These are phyloP conservation scores for Thryonomys swinderianus DNA, from an alignment of 2,113 vertebrate species.

Conservation along the genomic window DNA sequence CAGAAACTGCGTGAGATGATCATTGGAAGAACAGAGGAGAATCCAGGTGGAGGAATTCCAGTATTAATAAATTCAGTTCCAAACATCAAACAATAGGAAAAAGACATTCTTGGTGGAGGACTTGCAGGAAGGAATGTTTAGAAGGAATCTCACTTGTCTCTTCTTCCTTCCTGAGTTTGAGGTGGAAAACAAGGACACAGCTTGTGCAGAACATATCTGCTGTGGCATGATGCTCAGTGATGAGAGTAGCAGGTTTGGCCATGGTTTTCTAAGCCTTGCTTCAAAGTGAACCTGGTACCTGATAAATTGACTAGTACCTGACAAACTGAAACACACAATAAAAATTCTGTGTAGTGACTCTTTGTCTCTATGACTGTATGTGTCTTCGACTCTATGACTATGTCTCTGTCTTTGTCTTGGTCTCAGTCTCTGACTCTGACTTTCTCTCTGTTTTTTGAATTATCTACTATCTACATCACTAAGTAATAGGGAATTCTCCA, in stretches of 20 bases:
- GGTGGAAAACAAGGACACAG: not conserved
- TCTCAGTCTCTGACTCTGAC: not conserved
- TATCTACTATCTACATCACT: not conserved
- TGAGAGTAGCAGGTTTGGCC: not conserved
- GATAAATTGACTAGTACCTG: no score
- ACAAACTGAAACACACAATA: no score
- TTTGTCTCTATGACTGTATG: not conserved
- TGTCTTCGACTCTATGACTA: no score
- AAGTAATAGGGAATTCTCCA: not conserved
- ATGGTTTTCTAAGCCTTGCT: not conserved
- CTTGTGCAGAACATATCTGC: not conserved
- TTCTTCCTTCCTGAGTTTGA: not conserved
- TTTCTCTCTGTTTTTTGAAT: not conserved
- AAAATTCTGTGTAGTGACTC: not conserved
- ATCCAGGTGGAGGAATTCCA: not conserved
- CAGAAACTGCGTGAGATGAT: not conserved
- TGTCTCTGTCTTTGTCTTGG: not conserved
- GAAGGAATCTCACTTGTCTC: not conserved
- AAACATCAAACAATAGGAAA: not conserved
- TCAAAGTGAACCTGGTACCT: not conserved
- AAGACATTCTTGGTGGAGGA: not conserved
- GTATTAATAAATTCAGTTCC: not conserved
- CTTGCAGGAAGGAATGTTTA: not conserved
- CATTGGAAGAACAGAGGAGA: not conserved
- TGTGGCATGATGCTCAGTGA: not conserved